phyloP scores from a whole-genome alignment of 2,797 vertebrate genomes.

The Sebastes oblongus region DNA sequence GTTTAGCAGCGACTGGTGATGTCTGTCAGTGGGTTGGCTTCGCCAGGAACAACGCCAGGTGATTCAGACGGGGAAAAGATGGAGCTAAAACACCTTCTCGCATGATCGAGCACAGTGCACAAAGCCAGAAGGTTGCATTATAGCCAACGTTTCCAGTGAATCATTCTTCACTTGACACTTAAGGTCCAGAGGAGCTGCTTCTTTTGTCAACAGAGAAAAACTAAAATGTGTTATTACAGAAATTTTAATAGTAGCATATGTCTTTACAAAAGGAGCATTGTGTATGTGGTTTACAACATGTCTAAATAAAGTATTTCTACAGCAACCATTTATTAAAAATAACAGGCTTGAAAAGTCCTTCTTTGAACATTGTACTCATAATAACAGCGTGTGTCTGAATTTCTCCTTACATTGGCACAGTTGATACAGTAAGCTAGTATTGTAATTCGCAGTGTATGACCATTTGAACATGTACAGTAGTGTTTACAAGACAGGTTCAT shows the following conservation, averaged over 20 bases:
- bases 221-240: constrained; percentile 45
- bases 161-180: neutral
- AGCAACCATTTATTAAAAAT: constrained; percentile 68
- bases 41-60: constrained; percentile 12
- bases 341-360: constrained; percentile 59
- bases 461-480: constrained; percentile 36
- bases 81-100: constrained; percentile 15
- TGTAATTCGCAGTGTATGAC: constrained; percentile 34
- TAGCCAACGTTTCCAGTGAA: neutral
- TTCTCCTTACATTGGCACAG: constrained; percentile 40
- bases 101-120: neutral
- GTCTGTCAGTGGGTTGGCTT: constrained; percentile 22
- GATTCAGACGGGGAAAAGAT: constrained; percentile 14
- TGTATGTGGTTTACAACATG: constrained; percentile 67
- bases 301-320: constrained; percentile 63
- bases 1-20: constrained; percentile 40
- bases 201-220: constrained; percentile 9
- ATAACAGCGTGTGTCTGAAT: constrained; percentile 32
- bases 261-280: constrained; percentile 71
- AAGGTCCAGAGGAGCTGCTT: neutral
- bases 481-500: constrained; percentile 45
- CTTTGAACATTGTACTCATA: constrained; percentile 51
- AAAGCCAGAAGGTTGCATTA: constrained; percentile 6
- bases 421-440: constrained; percentile 24
- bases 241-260: constrained; percentile 63